Evolutionary conservation across 2,888 invertebrate genomes (phyloP).

Genomic region (Hirtodrosophila confusa): DNA sequence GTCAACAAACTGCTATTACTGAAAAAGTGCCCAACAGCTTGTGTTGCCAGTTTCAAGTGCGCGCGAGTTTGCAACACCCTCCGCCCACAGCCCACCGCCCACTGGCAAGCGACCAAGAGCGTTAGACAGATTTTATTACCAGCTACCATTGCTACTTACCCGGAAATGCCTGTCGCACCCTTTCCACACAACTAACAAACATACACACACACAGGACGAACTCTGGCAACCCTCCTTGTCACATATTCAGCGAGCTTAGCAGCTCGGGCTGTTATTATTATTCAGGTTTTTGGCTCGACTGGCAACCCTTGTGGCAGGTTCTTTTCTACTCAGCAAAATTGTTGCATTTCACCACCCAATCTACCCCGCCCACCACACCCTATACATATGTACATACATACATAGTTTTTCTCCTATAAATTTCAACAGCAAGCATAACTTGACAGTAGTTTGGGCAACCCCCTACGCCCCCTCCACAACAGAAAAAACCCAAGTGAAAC

Average conservation of each 20-base stretch:
- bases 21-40: constrained; percentile 30
- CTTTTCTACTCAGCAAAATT: constrained; percentile 56
- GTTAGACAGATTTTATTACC: constrained; percentile 76
- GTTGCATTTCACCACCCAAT: constrained; percentile 63
- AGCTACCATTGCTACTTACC: constrained; percentile 66
- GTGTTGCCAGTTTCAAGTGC: constrained; percentile 59
- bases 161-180: constrained; percentile 69
- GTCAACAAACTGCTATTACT: constrained; percentile 3
- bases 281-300: constrained; percentile 47
- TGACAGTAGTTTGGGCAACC: constrained; percentile 50
- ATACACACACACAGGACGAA: not conserved
- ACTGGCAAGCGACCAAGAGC: constrained; percentile 26
- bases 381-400: constrained; percentile 18
- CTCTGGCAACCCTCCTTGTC: constrained; percentile 41
- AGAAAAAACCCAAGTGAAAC: constrained; percentile 12
- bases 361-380: constrained; percentile 34
- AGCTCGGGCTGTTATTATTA: constrained; percentile 40
- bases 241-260: constrained; percentile 5
- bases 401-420: constrained; percentile 56
- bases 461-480: not conserved
- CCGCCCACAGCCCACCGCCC: constrained; percentile 21
- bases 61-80: not conserved
- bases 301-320: constrained; percentile 80
- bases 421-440: constrained; percentile 48
- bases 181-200: constrained; percentile 45